phyloP scores from a whole-genome alignment of 1,140 invertebrate species.

The Bombus confusus region DNA sequence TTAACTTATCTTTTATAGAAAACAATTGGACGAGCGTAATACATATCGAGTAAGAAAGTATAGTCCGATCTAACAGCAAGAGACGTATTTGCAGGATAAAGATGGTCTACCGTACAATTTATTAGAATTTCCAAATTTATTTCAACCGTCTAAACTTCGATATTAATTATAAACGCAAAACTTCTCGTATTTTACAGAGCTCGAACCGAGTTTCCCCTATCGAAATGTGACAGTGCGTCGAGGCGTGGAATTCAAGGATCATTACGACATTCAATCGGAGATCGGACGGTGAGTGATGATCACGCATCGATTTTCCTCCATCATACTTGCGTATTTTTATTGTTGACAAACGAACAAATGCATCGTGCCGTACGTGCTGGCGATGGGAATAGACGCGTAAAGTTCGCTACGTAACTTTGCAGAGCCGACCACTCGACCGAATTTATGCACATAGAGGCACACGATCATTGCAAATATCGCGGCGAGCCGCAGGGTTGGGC shows the following conservation, averaged over 20 bases:
- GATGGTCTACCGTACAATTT: background rate
- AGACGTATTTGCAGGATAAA: no score
- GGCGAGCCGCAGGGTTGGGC: background rate
- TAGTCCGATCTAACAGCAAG: background rate
- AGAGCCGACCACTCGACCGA: background rate
- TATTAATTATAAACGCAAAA: background rate
- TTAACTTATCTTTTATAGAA: background rate
- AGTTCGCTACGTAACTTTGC: background rate
- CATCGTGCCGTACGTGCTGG: background rate
- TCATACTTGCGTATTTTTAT: slow-evolving; percentile 20
- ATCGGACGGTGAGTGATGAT: slow-evolving; percentile 86
- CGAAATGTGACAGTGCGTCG: slow-evolving; percentile 91
- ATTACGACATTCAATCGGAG: slow-evolving; percentile 91
- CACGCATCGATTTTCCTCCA: background rate
- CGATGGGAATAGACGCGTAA: background rate
- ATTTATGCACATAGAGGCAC: background rate
- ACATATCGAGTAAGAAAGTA: no score
- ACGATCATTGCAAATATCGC: slow-evolving; percentile 17
- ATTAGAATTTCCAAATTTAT: background rate
- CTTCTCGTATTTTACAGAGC: slow-evolving; percentile 85
- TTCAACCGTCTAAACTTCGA: background rate
- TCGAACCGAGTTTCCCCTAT: slow-evolving; percentile 92
- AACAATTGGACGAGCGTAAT: background rate
- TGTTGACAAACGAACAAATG: background rate
- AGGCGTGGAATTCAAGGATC: slow-evolving; percentile 89